These are phyloP conservation scores for Bombus confusus DNA, from an alignment of 1,140 invertebrate genomes.

Conservation along the genomic window DNA sequence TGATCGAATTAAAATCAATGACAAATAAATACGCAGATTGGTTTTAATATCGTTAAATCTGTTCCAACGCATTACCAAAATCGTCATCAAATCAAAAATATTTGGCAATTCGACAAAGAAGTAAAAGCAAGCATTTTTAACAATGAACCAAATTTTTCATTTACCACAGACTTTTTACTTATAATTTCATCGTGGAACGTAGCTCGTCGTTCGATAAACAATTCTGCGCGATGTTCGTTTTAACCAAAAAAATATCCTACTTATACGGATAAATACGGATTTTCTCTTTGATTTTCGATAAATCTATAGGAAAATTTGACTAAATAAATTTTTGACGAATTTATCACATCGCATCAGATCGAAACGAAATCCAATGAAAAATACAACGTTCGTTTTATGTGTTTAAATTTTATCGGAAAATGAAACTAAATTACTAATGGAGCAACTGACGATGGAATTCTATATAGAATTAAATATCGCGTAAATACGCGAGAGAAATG, in stretches of 20 bases:
- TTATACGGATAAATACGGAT: neutral
- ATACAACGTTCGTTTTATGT: neutral
- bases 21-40: neutral
- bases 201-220: neutral
- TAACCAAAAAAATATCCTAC: neutral
- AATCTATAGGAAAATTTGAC: too few relatives aligned
- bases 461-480: neutral
- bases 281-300: neutral
- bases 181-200: neutral
- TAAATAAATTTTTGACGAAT: too few relatives aligned
- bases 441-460: neutral
- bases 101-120: neutral
- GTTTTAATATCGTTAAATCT: neutral
- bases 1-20: neutral
- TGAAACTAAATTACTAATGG: neutral
- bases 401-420: conserved; percentile 2
- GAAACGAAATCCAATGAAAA: neutral
- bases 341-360: too few relatives aligned
- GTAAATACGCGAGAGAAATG: too few relatives aligned
- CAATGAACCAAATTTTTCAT: neutral
- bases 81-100: neutral
- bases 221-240: neutral
- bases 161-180: neutral
- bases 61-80: too few relatives aligned
- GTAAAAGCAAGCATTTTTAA: neutral